phyloP scores from a whole-genome alignment of 1,140 invertebrate species.

The Lordiphosa clarofinis region DNA sequence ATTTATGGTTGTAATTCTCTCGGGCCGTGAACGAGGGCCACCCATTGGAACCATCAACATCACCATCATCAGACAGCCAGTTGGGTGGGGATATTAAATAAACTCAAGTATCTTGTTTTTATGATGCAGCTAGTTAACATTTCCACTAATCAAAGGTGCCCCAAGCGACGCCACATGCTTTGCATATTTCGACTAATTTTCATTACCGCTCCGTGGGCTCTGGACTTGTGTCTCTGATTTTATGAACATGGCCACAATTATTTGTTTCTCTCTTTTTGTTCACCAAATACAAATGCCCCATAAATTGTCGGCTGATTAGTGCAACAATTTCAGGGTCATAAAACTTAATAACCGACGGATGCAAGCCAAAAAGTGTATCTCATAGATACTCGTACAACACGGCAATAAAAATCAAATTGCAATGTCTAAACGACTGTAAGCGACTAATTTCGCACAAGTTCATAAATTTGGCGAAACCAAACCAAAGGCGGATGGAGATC shows the following conservation, averaged over 20 bases:
- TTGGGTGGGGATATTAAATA: slow-evolving; percentile 29
- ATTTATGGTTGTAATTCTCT: too few species aligned
- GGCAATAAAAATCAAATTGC: slow-evolving; percentile 74
- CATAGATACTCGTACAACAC: slow-evolving; percentile 46
- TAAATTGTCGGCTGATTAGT: slow-evolving; percentile 74
- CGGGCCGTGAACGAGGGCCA: too few species aligned
- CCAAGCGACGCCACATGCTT: slow-evolving; percentile 42
- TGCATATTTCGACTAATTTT: slow-evolving; percentile 66
- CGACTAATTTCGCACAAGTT: slow-evolving; percentile 77
- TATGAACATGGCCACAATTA: too few species aligned
- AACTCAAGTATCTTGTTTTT: slow-evolving; percentile 39
- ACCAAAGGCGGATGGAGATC: not conserved
- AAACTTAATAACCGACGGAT: slow-evolving; percentile 53
- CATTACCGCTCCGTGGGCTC: slow-evolving; percentile 15
- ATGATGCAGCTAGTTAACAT: slow-evolving; percentile 50
- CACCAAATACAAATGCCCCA: slow-evolving; percentile 58
- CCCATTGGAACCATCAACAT: too few species aligned
- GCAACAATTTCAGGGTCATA: slow-evolving; percentile 70
- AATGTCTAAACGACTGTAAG: slow-evolving; percentile 73
- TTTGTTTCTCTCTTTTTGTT: slow-evolving; percentile 20
- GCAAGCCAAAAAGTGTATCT: slow-evolving; percentile 49
- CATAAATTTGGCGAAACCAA: slow-evolving; percentile 53
- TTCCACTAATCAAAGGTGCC: slow-evolving; percentile 64
- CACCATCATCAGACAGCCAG: too few species aligned
- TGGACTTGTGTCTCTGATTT: slow-evolving; percentile 24